Conservation (phyloP, 2,888 invertebrate species). For the Pycnomerus fuliginosus region DNA sequence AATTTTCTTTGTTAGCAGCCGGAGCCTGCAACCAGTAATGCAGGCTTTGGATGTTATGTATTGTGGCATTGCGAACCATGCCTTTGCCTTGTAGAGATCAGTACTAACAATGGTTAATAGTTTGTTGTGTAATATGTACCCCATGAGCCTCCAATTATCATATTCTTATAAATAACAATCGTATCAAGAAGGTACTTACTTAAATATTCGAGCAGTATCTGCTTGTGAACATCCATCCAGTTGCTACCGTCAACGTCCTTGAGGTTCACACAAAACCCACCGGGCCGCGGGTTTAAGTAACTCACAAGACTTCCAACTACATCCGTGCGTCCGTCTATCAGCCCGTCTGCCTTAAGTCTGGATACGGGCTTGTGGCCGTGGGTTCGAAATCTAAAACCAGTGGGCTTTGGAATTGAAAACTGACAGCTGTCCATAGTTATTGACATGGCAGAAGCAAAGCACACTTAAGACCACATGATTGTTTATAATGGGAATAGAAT, state of each 20-base stretch:
- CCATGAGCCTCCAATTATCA: no score
- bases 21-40: no score
- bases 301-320: conserved; percentile 48
- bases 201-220: conserved; percentile 39
- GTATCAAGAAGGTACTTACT: conserved; percentile 40
- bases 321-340: conserved; percentile 49
- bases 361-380: conserved; percentile 19
- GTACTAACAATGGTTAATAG: no score
- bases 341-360: conserved; percentile 47
- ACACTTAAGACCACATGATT: no score
- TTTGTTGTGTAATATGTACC: no score
- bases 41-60: not conserved
- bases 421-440: no score
- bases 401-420: no score
- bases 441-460: no score
- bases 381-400: conserved; percentile 23
- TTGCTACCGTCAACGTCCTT: conserved; percentile 35
- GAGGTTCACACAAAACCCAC: conserved; percentile 23
- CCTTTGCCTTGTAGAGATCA: no score
- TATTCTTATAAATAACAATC: no score
- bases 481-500: no score
- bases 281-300: conserved; percentile 36
- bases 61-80: not conserved
- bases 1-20: no score
- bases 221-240: conserved; percentile 42